Base-by-base conservation (phyloP, 2,113 vertebrate genomes). In the Nesospiza acunhae region DNA sequence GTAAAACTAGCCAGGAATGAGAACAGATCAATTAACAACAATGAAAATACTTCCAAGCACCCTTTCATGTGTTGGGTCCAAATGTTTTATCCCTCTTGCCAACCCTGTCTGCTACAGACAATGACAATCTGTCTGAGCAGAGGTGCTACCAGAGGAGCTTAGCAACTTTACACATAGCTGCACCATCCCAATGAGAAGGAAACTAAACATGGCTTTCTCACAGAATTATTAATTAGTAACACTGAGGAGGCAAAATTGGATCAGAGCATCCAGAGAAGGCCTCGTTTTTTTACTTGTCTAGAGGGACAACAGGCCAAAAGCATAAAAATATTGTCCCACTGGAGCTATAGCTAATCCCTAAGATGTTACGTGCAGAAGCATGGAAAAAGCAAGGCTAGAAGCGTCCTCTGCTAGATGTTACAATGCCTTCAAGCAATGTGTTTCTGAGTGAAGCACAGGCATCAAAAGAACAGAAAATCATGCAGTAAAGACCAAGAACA, bases 61-160 rank as follows among this genome's bases (percentile, higher is more conserved):
- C 10, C 4, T 33, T 72, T 85, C 7, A 26, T 1, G 0, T 35
- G 5, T 37, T 49, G 31, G 6, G 7, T 35, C 7, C 31, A 53
- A 76, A 63, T 0, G 5, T 44, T 52, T 31, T 13, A 26, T 22
- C 9, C 17, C 20, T 27, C 7, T 66, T 31, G 60, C 17, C 24
- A 69, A 4, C 14, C 13, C 16, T 66, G 15, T 17, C 69, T 69
- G 35, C 24, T 41, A 15, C 14, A 56, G 10, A 37, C 19, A 28
- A 60, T 30, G 33, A 56, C 44, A 52, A 66, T 33, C 35, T 52
- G 11, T 15, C 42, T 64, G 35, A 81, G 41, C 26, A 55, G 15
- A 18, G 17, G 26, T 55, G 8, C 13, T 44, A 5, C 17, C 10
- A 4, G 26, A 33, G 18, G 13, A 72, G 11, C 11, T 55, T 26